Evolutionary conservation across 1,140 invertebrate genomes (phyloP).

Genomic region (Neocloeon triangulifer): DNA sequence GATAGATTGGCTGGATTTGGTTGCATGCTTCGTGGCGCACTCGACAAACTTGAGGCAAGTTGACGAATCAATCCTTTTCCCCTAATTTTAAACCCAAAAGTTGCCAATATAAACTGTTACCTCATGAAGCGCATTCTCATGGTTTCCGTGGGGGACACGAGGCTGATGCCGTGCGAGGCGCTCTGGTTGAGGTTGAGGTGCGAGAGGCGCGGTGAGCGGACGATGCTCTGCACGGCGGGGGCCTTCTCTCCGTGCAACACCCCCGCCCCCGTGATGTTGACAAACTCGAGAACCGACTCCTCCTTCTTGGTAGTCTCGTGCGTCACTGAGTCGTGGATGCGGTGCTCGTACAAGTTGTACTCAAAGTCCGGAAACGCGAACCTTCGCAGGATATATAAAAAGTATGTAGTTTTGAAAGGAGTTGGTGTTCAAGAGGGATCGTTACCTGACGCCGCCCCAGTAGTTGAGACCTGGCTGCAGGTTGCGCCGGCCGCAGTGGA

Average conservation of each 20-base stretch:
- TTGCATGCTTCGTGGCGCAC: too few species aligned
- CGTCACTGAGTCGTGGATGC: conserved; percentile 55
- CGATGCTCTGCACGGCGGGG: conserved; percentile 72
- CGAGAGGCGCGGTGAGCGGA: conserved; percentile 58
- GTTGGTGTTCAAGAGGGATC: not conserved
- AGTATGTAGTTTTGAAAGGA: conserved; percentile 1
- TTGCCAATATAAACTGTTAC: conserved; percentile 15
- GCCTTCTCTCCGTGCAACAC: conserved; percentile 88
- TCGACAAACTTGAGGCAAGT: too few species aligned
- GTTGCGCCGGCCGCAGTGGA: conserved; percentile 69
- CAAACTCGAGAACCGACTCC: conserved; percentile 57
- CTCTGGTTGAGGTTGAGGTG: conserved; percentile 64
- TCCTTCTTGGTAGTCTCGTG: conserved; percentile 37
- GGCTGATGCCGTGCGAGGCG: conserved; percentile 78
- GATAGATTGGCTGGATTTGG: too few species aligned
- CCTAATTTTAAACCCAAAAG: too few species aligned
- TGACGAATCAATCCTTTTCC: too few species aligned
- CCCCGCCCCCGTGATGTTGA: conserved; percentile 85
- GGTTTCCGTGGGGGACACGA: conserved; percentile 67
- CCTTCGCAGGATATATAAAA: conserved; percentile 17
- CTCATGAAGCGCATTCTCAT: conserved; percentile 28
- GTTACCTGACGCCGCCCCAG: conserved; percentile 74
- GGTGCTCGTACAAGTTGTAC: conserved; percentile 54
- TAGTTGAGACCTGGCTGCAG: conserved; percentile 45
- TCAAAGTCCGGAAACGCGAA: conserved; percentile 81